Conservation (phyloP, 2,797 vertebrate genomes). For the Crenichthys baileyi region DNA sequence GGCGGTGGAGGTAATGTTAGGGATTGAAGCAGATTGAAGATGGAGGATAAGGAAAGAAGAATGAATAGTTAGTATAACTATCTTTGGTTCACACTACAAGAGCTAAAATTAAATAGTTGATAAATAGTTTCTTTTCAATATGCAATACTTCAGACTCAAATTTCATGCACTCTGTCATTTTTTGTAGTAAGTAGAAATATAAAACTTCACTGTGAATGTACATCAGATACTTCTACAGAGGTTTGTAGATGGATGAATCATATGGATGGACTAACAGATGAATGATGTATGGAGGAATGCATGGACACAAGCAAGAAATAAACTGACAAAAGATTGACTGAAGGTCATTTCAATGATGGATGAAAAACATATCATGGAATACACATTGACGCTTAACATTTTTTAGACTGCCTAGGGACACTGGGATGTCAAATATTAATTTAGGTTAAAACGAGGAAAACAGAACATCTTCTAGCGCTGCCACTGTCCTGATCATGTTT, state of each 20-base stretch:
- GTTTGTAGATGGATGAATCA: not conserved
- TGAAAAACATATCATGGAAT: not conserved
- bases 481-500: not conserved
- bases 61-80: conserved; percentile 35
- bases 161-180: not conserved
- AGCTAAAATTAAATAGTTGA: not conserved
- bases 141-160: not conserved
- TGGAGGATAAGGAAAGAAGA: conserved; percentile 9
- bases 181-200: not conserved
- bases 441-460: not conserved
- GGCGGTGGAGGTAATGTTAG: not conserved
- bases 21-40: not conserved
- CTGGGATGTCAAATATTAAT: not conserved
- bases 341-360: not conserved
- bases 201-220: not conserved
- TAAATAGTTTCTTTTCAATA: not conserved
- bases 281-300: no score
- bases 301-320: not conserved
- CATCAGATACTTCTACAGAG: not conserved
- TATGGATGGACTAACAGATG: no score
- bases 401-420: not conserved
- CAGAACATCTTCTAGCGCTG: not conserved
- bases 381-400: not conserved
- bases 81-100: conserved; percentile 6
- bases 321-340: not conserved